A percentile compares a stretch with the other conserved stretches of the same genome.
Evolutionary conservation across 2,888 invertebrate species (phyloP).

Genomic region (Criorhina ranunculi): DNA sequence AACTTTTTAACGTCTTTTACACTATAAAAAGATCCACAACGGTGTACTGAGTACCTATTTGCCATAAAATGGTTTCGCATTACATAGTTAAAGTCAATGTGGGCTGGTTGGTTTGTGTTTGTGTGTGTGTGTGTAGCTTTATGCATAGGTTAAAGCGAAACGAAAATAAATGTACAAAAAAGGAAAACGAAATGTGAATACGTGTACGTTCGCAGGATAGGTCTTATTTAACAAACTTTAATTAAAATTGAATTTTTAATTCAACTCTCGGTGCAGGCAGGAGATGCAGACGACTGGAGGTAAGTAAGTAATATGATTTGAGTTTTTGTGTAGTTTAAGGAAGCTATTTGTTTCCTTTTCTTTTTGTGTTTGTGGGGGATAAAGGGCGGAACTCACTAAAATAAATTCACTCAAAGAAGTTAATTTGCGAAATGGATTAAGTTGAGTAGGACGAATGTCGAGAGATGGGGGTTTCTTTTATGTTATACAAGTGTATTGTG

Average conservation of each 20-base stretch:
- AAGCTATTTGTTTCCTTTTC: slow-evolving; percentile 16
- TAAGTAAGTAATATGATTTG: slow-evolving; percentile 64
- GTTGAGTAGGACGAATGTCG: slow-evolving; percentile 43
- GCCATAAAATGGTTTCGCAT: slow-evolving; percentile 73
- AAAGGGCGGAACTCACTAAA: slow-evolving; percentile 35
- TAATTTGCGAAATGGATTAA: slow-evolving; percentile 75
- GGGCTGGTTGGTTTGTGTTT: no score
- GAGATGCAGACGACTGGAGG: slow-evolving; percentile 34
- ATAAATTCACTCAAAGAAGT: slow-evolving; percentile 72
- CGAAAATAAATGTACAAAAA: slow-evolving; percentile 29
- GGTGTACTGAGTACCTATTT: slow-evolving; percentile 74
- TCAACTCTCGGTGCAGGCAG: slow-evolving; percentile 55
- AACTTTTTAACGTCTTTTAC: slow-evolving; percentile 68
- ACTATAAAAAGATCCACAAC: slow-evolving; percentile 67
- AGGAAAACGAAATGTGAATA: slow-evolving; percentile 47
- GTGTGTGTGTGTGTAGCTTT: slow-evolving; percentile 16
- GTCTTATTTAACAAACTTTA: slow-evolving; percentile 75
- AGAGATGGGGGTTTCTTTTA: slow-evolving; percentile 43
- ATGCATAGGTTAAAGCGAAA: slow-evolving; percentile 50
- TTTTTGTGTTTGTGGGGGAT: slow-evolving; percentile 5
- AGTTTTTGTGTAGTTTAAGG: slow-evolving; percentile 56
- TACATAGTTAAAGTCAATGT: slow-evolving; percentile 64
- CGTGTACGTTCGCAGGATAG: slow-evolving; percentile 42
- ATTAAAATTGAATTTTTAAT: slow-evolving; percentile 77
- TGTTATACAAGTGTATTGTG: slow-evolving; percentile 14